Base-by-base conservation (phyloP, 2,797 vertebrate species). In the Chelidonichthys spinosus region DNA sequence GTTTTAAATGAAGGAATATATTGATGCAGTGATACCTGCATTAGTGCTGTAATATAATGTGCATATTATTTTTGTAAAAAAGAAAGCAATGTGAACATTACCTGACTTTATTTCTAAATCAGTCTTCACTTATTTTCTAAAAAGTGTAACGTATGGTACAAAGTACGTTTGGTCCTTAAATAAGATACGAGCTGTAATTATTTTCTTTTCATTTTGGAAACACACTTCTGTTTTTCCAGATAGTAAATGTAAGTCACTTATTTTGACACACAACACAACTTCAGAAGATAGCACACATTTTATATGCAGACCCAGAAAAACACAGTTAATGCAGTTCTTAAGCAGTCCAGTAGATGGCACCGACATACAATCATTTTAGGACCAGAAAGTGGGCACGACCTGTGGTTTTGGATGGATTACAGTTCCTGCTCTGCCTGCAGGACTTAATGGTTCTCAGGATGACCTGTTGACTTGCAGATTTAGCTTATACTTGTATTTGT, bases 311-410 rank as follows among this genome's bases (percentile, higher is more conserved):
- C 3, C 5, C 1, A 52, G 3, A 32, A 25, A 60, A 55, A 7
- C 13, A 15, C 14, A 40, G 10, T 14, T 61, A 47, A 18, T 32
- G 37, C 9, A 67, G 33, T 74, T 72, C n/a, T 2, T 32, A 18
- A 13, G 0, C 11, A 0, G 6, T 70, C 79, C 92, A 88, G 67
- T 15, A 90, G 92, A 81, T 90, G 91, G 86, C 74, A 58, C 33
- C 63, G 17, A 69, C 18, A 15, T 32, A 84, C 76, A 79, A 66
- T 17, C 14, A 49, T 73, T 76, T 15, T 42, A 14, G 14, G 0
- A 42, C 59, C 17, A 5, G 0, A 55, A 44, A 11, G 15, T 5
- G 5, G 39, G 7, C 7, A 37, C 56, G 53, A 47, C 37, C 32
- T 59, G 52, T 66, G 39, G 60, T 36, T 18, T n/a, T 37, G n/a